Base-by-base conservation (phyloP, 2,888 invertebrate genomes). In the Drosophila dives region DNA sequence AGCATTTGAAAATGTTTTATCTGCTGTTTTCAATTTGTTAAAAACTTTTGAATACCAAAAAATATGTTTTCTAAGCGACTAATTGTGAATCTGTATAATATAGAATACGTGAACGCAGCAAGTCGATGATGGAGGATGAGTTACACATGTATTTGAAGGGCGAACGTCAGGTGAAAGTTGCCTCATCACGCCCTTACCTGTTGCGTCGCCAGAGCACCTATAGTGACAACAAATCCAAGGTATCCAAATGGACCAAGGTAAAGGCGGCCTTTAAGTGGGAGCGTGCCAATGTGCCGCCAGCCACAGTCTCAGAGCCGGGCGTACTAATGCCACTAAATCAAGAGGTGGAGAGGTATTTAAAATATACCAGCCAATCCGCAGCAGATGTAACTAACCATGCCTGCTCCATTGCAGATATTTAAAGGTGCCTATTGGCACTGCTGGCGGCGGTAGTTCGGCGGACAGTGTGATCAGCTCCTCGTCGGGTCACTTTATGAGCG, bases 251-350 rank as follows among this genome's bases (percentile, higher is more conserved):
- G 97, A 97, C 97, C 0, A 96, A 96, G 93, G 97, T 98, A 12
- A 98, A 97, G 92, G 97, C 97, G 53, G 97, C 97, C 17, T 96
- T 97, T 86, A 97, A 96, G 83, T 97, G 97, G 97, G 97, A 97
- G 90, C 95, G 96, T 81, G 96, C 96, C 0, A 95, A 95, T 76
- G 93, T 94, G 93, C 91, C 91, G 20, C 90, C 91, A 38, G 65
- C 94, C 29, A 86, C 80, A 91, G 93, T 81, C 89, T 64, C 64
- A 11, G 83, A 90, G 42, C 93, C 86, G 88, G 93, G 89, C 54
- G 93, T 94, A 36, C 89, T 94, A 75, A 89, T 93, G 64, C 94
- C 94, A 5, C 86, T 93, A 34, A 94, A 94, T 79, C 92, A 92
- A 70, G 94, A 94, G 83, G 93, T 94, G 20, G 94, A 94, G 20